phyloP scores from a whole-genome alignment of 2,888 invertebrate genomes.

The Leptogaster cylindrica region DNA sequence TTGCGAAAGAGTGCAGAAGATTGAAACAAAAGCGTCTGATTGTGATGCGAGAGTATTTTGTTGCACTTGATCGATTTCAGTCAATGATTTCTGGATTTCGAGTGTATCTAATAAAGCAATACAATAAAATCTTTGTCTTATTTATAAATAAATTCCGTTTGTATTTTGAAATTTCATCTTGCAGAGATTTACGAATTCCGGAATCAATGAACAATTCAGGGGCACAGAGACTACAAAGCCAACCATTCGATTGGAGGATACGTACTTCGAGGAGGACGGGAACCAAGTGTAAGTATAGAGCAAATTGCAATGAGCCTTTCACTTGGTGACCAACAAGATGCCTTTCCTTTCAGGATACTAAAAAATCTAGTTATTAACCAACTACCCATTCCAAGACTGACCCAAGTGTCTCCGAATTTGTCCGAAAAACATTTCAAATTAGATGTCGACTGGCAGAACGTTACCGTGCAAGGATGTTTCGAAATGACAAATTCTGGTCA shows the following conservation, averaged over 20 bases:
- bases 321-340: too few relatives aligned
- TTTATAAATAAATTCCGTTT: too few relatives aligned
- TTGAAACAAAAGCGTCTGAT: too few relatives aligned
- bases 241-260: conserved; percentile 38
- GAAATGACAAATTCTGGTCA: conserved; percentile 46
- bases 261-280: conserved; percentile 32
- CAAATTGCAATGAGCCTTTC: background rate
- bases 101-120: too few relatives aligned
- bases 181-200: conserved; percentile 45
- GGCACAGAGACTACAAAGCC: conserved; percentile 1
- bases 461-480: conserved; percentile 40
- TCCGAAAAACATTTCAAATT: conserved; percentile 41
- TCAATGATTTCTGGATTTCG: too few relatives aligned
- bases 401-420: conserved; percentile 42
- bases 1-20: too few relatives aligned
- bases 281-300: conserved; percentile 41
- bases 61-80: too few relatives aligned
- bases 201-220: conserved; percentile 41
- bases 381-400: conserved; percentile 41
- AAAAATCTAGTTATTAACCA: conserved; percentile 41
- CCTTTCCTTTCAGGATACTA: conserved; percentile 29
- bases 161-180: background rate
- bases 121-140: too few relatives aligned
- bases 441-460: conserved; percentile 44
- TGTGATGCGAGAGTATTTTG: too few relatives aligned